Evolutionary conservation across 2,888 invertebrate species (phyloP), one percentile per base, ranked within the genome.

Genomic region (Drosophila meridionalis): DNA sequence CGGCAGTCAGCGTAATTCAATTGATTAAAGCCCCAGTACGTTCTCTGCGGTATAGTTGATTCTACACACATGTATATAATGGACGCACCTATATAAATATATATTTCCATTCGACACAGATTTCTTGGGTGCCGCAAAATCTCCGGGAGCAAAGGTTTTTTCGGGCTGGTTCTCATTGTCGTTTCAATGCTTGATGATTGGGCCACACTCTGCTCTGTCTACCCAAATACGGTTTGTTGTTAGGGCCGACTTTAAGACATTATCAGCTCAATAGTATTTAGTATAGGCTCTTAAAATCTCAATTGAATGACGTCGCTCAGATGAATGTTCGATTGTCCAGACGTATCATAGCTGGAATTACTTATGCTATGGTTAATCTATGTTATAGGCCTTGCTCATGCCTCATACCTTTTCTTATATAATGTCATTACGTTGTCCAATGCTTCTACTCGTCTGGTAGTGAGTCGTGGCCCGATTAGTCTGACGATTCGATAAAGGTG

Each of bases 121-220:
- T 86, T 73, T 89, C 57, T 63, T 59, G 32, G 12, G 47, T 57
- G 48, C 73, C 45, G 69, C 73, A 71, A 89, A 83, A 89, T 89
- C 87, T 88, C 88, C 88, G 88, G 90, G 90, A 88, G 76, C 90
- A 89, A 89, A 88, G 87, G 83, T 90, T 82, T 75, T 75, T 52
- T 71, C 61, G n/a, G 9, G 26, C 26, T 71, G 64, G 26, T 36
- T 64, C 60, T 56, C 61, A 56, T 65, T 72, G 63, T 53, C 28
- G 61, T 50, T 64, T 87, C 66, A 80, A 83, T 80, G 79, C 81
- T 87, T 87, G 82, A 56, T 56, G 42, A 52, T 38, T 55, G 28
- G 68, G 58, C 48, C 57, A 60, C 34, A 40, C 20, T 40, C 47
- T 40, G 56, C 20, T 52, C 20, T 47, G 28, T 12, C 43, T 45